Conservation (phyloP, 2,113 vertebrate species). For the Euleptes europaea region DNA sequence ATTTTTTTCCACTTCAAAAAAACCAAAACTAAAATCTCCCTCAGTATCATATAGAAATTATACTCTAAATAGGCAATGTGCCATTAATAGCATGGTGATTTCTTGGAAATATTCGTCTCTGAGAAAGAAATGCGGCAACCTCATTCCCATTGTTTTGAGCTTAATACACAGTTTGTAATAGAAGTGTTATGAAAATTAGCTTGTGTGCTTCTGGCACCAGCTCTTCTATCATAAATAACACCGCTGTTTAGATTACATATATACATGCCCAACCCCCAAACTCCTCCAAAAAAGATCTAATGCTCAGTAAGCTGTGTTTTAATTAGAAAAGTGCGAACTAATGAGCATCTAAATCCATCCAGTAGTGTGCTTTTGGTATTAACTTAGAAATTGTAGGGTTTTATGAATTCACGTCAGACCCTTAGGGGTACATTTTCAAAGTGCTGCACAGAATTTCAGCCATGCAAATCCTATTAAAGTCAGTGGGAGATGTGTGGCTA, state of each 20-base stretch:
- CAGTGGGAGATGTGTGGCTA: constrained; percentile 69
- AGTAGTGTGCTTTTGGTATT: constrained; percentile 60
- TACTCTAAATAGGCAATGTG: constrained; percentile 54
- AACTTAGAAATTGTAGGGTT: constrained; percentile 64
- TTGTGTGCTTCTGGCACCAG: constrained; percentile 7
- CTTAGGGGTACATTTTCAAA: constrained; percentile 71
- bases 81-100: constrained; percentile 57
- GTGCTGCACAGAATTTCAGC: constrained; percentile 64
- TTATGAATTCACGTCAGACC: constrained; percentile 70
- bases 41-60: constrained; percentile 41
- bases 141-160: constrained; percentile 48
- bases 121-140: constrained; percentile 55
- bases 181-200: constrained; percentile 62
- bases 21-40: constrained; percentile 41
- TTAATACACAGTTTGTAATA: constrained; percentile 52
- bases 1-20: constrained; percentile 19
- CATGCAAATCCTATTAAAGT: constrained; percentile 75
- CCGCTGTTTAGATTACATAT: constrained; percentile 49
- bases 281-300: constrained; percentile 33
- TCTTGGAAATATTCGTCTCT: constrained; percentile 56
- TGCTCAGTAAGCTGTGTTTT: constrained; percentile 44
- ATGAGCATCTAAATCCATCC: constrained; percentile 64
- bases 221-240: constrained; percentile 57
- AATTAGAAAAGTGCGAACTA: constrained; percentile 64
- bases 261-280: neutral